A percentile compares a stretch with the other conserved stretches of the same genome.
phyloP scores from a whole-genome alignment of 2,888 invertebrate genomes.

The Epirrita christyi region DNA sequence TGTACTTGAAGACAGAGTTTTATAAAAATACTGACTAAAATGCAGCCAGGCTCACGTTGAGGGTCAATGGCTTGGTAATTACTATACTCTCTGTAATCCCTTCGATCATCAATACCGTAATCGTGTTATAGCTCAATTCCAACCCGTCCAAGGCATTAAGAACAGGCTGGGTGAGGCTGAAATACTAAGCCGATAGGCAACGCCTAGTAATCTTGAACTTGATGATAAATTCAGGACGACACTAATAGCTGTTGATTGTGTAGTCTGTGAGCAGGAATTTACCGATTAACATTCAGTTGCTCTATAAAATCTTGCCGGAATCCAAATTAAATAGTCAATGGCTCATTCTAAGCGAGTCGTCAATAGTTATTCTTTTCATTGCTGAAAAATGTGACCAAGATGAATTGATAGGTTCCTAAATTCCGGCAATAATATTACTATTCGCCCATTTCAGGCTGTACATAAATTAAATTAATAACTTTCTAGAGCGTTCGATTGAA shows the following conservation, averaged over 20 bases:
- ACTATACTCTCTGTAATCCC: slow-evolving; percentile 12
- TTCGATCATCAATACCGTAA: slow-evolving; percentile 16
- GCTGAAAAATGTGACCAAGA: neutral
- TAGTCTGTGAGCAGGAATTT: neutral
- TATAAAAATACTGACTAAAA: too few species aligned
- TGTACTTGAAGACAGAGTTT: too few species aligned
- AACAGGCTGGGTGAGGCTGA: neutral
- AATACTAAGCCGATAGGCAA: slow-evolving; percentile 10
- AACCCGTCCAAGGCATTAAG: slow-evolving; percentile 14
- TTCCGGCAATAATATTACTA: too few species aligned
- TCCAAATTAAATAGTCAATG: neutral
- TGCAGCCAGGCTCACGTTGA: neutral
- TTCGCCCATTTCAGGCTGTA: slow-evolving; percentile 1
- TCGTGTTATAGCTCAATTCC: slow-evolving; percentile 19
- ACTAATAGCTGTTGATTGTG: neutral
- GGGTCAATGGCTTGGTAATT: neutral
- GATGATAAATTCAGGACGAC: slow-evolving; percentile 5
- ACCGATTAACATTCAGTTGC: neutral
- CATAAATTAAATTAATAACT: slow-evolving; percentile 57
- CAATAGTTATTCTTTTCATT: too few species aligned
- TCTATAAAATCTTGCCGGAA: neutral
- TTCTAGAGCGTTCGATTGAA: slow-evolving; percentile 52
- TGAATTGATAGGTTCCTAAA: too few species aligned
- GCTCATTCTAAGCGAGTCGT: too few species aligned
- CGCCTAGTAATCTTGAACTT: slow-evolving; percentile 15